Evolutionary conservation across 2,888 invertebrate species (phyloP).

Genomic region (Clanis bilineata): DNA sequence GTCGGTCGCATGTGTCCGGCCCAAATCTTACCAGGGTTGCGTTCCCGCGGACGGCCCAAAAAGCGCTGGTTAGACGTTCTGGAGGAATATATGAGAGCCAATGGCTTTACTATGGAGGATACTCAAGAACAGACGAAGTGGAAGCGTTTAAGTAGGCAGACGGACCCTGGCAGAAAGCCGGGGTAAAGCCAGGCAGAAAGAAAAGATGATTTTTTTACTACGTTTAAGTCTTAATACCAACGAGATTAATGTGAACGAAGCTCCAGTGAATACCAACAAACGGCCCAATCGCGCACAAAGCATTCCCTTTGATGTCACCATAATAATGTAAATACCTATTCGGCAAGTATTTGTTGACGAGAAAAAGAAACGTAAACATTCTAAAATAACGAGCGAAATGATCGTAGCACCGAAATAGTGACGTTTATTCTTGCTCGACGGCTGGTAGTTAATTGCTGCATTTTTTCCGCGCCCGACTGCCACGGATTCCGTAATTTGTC

Average conservation of each 20-base stretch:
- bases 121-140: too few relatives aligned
- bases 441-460: constrained; percentile 76
- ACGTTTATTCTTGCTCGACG: constrained; percentile 61
- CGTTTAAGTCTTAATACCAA: constrained; percentile 43
- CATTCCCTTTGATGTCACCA: constrained; percentile 52
- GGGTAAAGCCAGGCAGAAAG: too few relatives aligned
- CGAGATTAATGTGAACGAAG: constrained; percentile 44
- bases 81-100: too few relatives aligned
- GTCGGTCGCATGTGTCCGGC: too few relatives aligned
- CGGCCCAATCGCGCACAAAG: constrained; percentile 33
- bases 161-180: too few relatives aligned
- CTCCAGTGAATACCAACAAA: constrained; percentile 42
- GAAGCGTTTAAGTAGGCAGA: too few relatives aligned
- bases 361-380: constrained; percentile 62
- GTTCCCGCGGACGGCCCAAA: too few relatives aligned
- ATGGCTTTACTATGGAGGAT: too few relatives aligned
- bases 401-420: constrained; percentile 67
- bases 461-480: constrained; percentile 74
- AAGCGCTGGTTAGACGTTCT: too few relatives aligned
- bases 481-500: constrained; percentile 79
- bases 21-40: too few relatives aligned
- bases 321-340: constrained; percentile 49
- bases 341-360: constrained; percentile 50
- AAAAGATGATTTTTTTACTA: too few relatives aligned
- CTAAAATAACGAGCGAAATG: constrained; percentile 70